Conservation (phyloP, 1,140 invertebrate species). For the Lycorma delicatula region DNA sequence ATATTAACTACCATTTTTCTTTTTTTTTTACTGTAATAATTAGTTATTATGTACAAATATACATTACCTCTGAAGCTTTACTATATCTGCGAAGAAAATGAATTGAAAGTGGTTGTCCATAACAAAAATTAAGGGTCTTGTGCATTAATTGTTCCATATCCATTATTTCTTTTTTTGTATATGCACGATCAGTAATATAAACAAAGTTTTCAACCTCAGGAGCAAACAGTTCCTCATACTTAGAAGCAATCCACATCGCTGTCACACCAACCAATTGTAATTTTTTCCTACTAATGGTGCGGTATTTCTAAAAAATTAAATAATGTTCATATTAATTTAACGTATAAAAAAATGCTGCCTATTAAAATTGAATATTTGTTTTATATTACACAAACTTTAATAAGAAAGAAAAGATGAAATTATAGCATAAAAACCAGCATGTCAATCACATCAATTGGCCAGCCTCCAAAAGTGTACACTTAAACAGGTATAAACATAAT, state of each 20-base stretch:
- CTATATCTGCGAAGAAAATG: constrained; percentile 80
- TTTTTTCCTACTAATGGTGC: constrained; percentile 45
- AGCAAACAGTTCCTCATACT: constrained; percentile 92
- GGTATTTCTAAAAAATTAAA: constrained; percentile 19
- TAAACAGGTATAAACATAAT: no score
- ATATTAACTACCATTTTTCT: no score
- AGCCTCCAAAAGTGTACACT: no score
- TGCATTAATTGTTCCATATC: constrained; percentile 79
- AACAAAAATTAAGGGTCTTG: constrained; percentile 62
- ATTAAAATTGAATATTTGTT: no score
- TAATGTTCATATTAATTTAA: no score
- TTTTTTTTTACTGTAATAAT: no score
- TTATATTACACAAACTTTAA: no score
- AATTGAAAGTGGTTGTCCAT: constrained; percentile 76
- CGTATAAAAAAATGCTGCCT: no score
- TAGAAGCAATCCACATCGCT: constrained; percentile 84
- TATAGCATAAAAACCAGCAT: no score
- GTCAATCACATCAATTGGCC: no score
- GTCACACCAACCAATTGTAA: constrained; percentile 88
- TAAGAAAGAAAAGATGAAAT: no score
- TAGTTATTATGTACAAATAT: no score
- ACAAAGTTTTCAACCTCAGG: constrained; percentile 86
- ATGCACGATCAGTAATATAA: constrained; percentile 86
- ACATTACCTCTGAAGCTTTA: constrained; percentile 62
- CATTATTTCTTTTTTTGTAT: constrained; percentile 66